Base-by-base conservation (phyloP, 2,888 invertebrate genomes). In the Podabrus alpinus region DNA sequence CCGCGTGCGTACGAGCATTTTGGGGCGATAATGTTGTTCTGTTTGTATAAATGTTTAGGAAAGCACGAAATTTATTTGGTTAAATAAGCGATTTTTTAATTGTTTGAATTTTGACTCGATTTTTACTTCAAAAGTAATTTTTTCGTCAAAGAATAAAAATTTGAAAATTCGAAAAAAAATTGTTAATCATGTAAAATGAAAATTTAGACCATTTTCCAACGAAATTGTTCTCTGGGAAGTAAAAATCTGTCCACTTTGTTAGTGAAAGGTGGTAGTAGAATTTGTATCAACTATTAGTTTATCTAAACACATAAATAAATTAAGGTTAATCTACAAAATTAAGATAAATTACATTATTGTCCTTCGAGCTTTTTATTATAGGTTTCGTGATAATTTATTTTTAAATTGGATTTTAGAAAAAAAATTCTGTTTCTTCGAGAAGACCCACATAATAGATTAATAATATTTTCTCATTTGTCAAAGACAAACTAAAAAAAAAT, bases 1-100 rank as follows among this genome's bases (percentile, higher is more conserved):
- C 75, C 75, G 75, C 75, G 75, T 75, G 75, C 75, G 75, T 75
- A 75, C 75, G 72, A 71, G 75, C 66, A 70, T 70, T 68, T 75
- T 64, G 69, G 66, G 72, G 72, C 59, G 75, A 72, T 75, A 75
- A 72, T 68, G 66, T 66, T 62, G 21, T 29, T 68, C 64, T 69
- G 69, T 75, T 75, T 75, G 69, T 59, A 19, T 64, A 19, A 64
- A 64, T 64, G 62, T 64, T 64, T 64, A 64, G 62, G 19, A 64
- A 64, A 21, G 21, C 62, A 64, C 19, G 62, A 64, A 64, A 21
- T 19, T 64, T 17, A 19, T 64, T 21, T 15, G 21, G 17, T 64
- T 19, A 64, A 64, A 19, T 64, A 19, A 17, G 19, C 17, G 19
- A 62, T 17, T 19, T 62, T 17, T n/a, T 13, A 9, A 13, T 62